Evolutionary conservation across 2,113 vertebrate genomes (phyloP).

Genomic region (Hemiscyllium ocellatum): DNA sequence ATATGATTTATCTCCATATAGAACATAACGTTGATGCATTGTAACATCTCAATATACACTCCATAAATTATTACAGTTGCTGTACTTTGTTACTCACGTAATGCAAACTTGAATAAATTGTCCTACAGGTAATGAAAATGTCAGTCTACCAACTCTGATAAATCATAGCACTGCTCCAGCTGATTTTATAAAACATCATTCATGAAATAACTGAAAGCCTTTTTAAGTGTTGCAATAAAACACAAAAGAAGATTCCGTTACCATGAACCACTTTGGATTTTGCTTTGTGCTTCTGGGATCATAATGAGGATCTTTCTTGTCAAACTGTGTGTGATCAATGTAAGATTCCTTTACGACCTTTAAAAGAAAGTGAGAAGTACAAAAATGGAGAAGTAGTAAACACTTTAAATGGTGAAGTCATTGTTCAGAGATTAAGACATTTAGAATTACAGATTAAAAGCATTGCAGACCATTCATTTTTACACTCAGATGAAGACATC

Average conservation of each 20-base stretch:
- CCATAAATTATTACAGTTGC: neutral
- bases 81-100: neutral
- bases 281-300: constrained; percentile 77
- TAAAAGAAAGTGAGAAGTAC: constrained; percentile 39
- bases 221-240: neutral
- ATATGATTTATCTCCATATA: neutral
- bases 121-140: neutral
- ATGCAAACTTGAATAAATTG: neutral
- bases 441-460: neutral
- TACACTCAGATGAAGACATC: neutral
- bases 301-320: constrained; percentile 76
- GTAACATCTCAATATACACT: neutral
- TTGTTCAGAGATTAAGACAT: neutral
- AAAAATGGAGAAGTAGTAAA: neutral
- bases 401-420: neutral
- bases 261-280: constrained; percentile 94
- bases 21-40: neutral
- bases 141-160: neutral
- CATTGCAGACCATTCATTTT: neutral
- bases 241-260: constrained; percentile 45
- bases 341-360: constrained; percentile 89
- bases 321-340: constrained; percentile 94
- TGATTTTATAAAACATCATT: neutral
- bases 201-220: neutral
- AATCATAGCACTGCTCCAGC: neutral